Percentiles rank a stretch among this genome's conserved stretches.
phyloP scores from a whole-genome alignment of 2,797 vertebrate genomes.

The Melanogrammus aeglefinus region DNA sequence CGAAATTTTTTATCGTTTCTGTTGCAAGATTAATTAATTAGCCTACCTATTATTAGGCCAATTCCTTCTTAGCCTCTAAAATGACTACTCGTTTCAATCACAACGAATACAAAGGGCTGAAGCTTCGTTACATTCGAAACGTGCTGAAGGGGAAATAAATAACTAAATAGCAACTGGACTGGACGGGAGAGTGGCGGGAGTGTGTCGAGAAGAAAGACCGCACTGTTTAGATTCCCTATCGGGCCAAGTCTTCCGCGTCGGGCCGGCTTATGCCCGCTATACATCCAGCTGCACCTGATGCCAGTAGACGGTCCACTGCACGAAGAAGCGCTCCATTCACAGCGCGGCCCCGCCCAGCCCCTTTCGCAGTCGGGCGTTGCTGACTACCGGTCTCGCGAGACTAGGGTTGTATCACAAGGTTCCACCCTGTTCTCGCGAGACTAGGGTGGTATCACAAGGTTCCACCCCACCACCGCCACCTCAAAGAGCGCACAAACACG shows the following conservation, averaged over 20 bases:
- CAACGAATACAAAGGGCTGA: not conserved
- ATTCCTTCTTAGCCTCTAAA: not conserved
- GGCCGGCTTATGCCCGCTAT: slow-evolving; percentile 10
- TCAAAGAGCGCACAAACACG: slow-evolving; percentile 54
- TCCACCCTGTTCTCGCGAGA: not conserved
- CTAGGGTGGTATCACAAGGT: not conserved
- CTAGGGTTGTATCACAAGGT: not conserved
- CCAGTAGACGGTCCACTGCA: slow-evolving; percentile 21
- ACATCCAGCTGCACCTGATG: slow-evolving; percentile 63
- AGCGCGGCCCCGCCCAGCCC: not conserved
- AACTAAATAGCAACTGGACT: not conserved
- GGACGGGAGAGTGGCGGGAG: not conserved
- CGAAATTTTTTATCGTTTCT: no score
- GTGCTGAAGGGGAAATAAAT: not conserved
- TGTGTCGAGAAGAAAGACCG: not conserved
- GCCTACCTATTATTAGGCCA: no score
- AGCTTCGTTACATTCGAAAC: not conserved
- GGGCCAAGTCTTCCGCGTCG: not conserved
- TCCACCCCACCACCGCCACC: slow-evolving; percentile 32
- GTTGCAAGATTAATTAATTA: no score
- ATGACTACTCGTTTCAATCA: not conserved
- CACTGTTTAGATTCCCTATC: not conserved
- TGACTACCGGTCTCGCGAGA: not conserved
- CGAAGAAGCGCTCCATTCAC: slow-evolving; percentile 62
- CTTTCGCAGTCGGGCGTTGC: not conserved